A percentile compares a stretch with the other conserved stretches of the same genome.
These are phyloP conservation scores for Cirrhinus mrigala DNA, from an alignment of 2,797 vertebrate species.

Conservation along the genomic window DNA sequence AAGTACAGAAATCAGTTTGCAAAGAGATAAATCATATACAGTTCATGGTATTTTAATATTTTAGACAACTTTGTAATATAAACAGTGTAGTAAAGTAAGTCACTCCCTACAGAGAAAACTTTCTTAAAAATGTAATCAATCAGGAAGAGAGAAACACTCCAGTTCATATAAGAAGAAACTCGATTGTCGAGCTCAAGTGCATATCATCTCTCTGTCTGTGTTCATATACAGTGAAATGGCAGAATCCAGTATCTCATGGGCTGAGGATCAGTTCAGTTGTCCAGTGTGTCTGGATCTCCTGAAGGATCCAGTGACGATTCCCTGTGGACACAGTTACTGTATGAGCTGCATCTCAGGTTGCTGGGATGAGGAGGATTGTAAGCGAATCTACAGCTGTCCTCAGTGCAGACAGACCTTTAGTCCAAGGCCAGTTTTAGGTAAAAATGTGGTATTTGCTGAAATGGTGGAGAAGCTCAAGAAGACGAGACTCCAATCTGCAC, in stretches of 20 bases:
- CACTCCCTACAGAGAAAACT: too few relatives aligned
- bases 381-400: neutral
- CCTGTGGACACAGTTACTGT: constrained; percentile 7
- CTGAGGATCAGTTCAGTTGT: neutral
- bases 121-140: too few relatives aligned
- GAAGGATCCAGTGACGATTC: constrained; percentile 6
- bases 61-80: neutral
- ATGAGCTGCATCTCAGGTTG: neutral
- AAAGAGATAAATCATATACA: neutral
- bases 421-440: neutral
- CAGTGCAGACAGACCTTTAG: neutral
- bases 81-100: too few relatives aligned
- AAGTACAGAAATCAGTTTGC: neutral
- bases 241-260: neutral
- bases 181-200: neutral
- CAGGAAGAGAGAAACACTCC: too few relatives aligned
- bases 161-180: too few relatives aligned
- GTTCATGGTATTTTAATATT: neutral
- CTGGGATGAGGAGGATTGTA: neutral
- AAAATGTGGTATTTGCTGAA: neutral
- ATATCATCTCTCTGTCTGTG: neutral
- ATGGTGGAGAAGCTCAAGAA: neutral
- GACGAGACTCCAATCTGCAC: neutral
- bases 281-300: neutral
- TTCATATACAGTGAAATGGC: neutral